phyloP scores from a whole-genome alignment of 2,888 invertebrate genomes.

The Brachypalpus laphriformis region DNA sequence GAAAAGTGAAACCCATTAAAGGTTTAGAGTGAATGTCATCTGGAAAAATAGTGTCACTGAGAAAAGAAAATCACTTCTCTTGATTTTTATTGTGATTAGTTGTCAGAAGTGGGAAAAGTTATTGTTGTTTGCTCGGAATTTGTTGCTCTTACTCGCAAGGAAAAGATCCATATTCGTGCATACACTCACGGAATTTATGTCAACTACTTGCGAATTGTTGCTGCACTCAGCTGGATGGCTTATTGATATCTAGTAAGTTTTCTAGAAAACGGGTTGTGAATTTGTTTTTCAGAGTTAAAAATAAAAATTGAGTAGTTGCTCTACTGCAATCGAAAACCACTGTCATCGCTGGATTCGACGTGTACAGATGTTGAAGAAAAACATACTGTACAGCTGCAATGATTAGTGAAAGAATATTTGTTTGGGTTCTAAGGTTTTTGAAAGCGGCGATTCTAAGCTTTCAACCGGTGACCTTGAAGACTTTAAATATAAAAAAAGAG shows the following conservation, averaged over 20 bases:
- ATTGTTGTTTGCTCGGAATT: neutral
- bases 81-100: slow-evolving; percentile 23
- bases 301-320: slow-evolving; percentile 38
- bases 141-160: slow-evolving; percentile 3
- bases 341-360: slow-evolving; percentile 23
- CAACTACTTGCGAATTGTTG: slow-evolving; percentile 46
- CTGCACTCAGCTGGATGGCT: slow-evolving; percentile 44
- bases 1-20: slow-evolving; percentile 51
- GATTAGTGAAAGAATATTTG: neutral
- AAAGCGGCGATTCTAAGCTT: neutral
- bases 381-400: slow-evolving; percentile 22
- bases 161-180: slow-evolving; percentile 37
- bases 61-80: slow-evolving; percentile 14
- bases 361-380: neutral
- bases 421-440: neutral
- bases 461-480: neutral
- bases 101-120: slow-evolving; percentile 30
- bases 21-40: slow-evolving; percentile 36
- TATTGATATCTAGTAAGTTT: slow-evolving; percentile 53
- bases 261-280: slow-evolving; percentile 38
- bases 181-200: slow-evolving; percentile 61
- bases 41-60: slow-evolving; percentile 51
- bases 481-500: no score
- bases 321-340: slow-evolving; percentile 34
- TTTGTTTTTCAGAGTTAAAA: slow-evolving; percentile 35